Base-by-base conservation (phyloP, 2,888 invertebrate species). In the Micoletzkya japonica region DNA sequence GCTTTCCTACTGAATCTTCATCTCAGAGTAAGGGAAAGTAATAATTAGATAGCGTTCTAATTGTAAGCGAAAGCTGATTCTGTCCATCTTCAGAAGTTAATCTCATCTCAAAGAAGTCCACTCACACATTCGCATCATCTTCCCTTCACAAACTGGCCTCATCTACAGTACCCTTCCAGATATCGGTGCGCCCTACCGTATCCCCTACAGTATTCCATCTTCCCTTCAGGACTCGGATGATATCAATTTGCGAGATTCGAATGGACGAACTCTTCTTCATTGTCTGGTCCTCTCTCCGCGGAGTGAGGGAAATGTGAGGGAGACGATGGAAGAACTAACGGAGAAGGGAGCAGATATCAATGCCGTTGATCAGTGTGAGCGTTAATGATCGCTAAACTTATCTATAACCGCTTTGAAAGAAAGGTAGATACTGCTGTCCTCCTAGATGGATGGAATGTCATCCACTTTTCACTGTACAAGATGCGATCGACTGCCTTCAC, bases 401-500 rank as follows among this genome's bases (percentile, higher is more conserved):
- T 52, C 52, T 24, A 52, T 24, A 6, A 28, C 24, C 2, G 7
- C 52, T 14, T 10, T 10, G 26, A 24, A n/a, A 28, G 26, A 17
- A 54, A 0, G 28, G 54, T 54, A 54, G 28, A 0, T 26, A 4
- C 54, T 14, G 1, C 17, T 30, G 6, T 63, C 10, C 20, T 59
- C 1, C 39, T 32, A 63, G 63, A 63, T 32, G 63, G 63, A 6
- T 63, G 63, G 63, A 36, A 50, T 14, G 63, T 36, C 1, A 44
- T 63, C 7, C 63, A 63, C 32, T 37, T 32, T 26, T 49, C 63
- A 4, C 36, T 63, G 39, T 36, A 63, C 63, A 63, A 50, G 20
- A 44, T 49, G 4, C 63, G 63, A 10, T n/a, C 50, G 1, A 44
- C 63, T 26, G 28, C 26, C 32, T 63, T 63, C 63, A 63, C 32